Evolutionary conservation across 2,888 invertebrate species (phyloP).

Genomic region (Noctua pronuba): DNA sequence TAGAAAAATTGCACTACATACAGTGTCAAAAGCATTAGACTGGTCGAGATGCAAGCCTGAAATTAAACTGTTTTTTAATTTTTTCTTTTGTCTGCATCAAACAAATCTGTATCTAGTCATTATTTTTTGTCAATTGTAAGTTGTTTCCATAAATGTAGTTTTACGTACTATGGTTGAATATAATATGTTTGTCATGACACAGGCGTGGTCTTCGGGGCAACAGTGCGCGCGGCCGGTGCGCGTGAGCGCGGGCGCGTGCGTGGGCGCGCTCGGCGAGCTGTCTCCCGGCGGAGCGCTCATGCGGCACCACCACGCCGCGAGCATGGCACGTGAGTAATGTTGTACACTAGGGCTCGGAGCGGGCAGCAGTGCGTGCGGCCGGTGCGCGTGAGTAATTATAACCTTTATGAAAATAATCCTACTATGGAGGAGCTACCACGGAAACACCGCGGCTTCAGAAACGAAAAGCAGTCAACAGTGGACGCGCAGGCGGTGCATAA

Average conservation of each 20-base stretch:
- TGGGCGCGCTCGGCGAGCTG: slow-evolving; percentile 96
- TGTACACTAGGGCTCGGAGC: not conserved
- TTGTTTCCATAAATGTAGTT: not conserved
- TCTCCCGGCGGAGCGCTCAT: slow-evolving; percentile 97
- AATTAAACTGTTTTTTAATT: too few species aligned
- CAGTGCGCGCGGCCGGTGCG: slow-evolving; percentile 91
- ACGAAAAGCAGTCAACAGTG: too few species aligned
- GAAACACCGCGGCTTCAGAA: too few species aligned
- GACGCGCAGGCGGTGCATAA: too few species aligned
- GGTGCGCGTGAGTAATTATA: slow-evolving; percentile 82
- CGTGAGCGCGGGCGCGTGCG: slow-evolving; percentile 94
- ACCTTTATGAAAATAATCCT: too few species aligned
- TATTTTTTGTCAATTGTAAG: not conserved
- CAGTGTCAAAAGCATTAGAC: not conserved
- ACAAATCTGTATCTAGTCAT: not conserved
- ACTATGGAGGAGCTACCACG: too few species aligned
- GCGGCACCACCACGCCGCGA: slow-evolving; percentile 96
- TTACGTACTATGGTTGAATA: not conserved
- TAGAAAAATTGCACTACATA: not conserved
- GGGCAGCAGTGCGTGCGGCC: slow-evolving; percentile 91
- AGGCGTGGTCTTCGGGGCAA: slow-evolving; percentile 91
- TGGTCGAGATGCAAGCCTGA: not conserved
- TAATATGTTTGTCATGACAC: not conserved
- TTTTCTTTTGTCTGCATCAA: not conserved
- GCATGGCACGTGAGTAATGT: slow-evolving; percentile 69